Evolutionary conservation across 1,140 invertebrate genomes (phyloP), one percentile per base, ranked within the genome.

Genomic region (Dendroctonus ponderosae): DNA sequence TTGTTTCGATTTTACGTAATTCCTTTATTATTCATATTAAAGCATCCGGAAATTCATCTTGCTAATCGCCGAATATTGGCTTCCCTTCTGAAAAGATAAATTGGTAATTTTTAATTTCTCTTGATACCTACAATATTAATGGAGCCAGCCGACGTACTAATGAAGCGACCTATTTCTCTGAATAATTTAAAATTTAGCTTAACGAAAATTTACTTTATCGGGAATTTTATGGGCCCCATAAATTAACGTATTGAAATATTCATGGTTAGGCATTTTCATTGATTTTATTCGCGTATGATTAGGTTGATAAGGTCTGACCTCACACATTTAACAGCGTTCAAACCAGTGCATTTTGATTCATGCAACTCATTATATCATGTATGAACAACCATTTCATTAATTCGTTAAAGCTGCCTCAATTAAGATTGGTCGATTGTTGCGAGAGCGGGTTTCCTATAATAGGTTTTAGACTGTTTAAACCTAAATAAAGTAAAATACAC

Each of bases 11-110:
- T 26, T 26, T 26, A 26, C 26, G 26, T 26, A 59, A 48, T 61
- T 50, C 40, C 26, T 9, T 50, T 44, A 61, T 49, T 49, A 61
- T 49, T 50, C 39, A 49, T 49, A 14, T 61, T 41, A 38, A 61
- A 61, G 50, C 58, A 48, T 39, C 26, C 58, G 14, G 44, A 39
- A 49, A 61, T 61, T 61, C 50, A 61, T 61, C 46, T 61, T 49
- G 4, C 46, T 50, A 61, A 61, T 61, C 8, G 46, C 38, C 41
- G 15, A 50, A 61, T 26, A 61, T 61, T 61, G 58, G 46, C 44
- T 61, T 49, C 38, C 46, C 42, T 44, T 15, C 40, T 61, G 44
- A 61, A 61, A 61, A 61, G 58, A 61, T 61, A 61, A 59, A 59
- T 59, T 59, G 56, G 46, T 43, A 59, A 59, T 59, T 46, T 56